Conservation (phyloP, 2,113 vertebrate species). For the Muscicapa adusta region DNA sequence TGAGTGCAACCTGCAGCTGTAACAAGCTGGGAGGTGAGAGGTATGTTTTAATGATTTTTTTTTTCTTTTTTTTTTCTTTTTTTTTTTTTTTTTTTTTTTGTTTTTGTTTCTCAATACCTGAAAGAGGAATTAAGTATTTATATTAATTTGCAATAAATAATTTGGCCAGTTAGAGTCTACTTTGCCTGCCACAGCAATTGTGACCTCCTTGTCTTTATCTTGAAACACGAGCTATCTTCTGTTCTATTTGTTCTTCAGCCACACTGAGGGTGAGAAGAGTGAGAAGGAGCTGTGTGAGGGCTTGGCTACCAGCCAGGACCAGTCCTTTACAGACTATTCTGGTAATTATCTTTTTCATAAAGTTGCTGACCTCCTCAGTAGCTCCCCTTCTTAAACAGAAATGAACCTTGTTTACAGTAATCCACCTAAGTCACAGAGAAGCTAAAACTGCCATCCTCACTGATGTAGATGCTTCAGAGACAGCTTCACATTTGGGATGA, state of each 20-base stretch:
- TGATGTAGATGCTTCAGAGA: neutral
- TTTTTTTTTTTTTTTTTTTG: neutral
- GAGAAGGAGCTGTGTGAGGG: neutral
- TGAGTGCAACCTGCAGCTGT: accelerated
- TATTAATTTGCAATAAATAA: neutral
- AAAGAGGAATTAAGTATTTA: neutral
- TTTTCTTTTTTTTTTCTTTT: neutral
- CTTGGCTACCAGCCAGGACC: neutral
- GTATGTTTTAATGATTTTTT: neutral
- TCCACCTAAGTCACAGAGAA: neutral
- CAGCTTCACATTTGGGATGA: neutral
- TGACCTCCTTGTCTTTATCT: neutral
- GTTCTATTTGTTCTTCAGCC: neutral
- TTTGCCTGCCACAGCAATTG: neutral
- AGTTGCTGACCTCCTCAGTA: neutral
- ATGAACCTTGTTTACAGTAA: neutral
- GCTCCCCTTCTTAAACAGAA: neutral
- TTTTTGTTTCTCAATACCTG: neutral
- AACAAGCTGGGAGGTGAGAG: neutral
- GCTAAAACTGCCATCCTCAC: neutral
- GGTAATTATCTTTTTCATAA: neutral
- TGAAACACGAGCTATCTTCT: accelerated
- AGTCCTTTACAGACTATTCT: neutral
- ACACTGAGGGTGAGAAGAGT: neutral
- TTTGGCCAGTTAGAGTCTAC: neutral